A percentile compares a stretch with the other conserved stretches of the same genome.
These are phyloP conservation scores for Nebria ingens DNA, from an alignment of 1,140 invertebrate species.

Conservation along the genomic window DNA sequence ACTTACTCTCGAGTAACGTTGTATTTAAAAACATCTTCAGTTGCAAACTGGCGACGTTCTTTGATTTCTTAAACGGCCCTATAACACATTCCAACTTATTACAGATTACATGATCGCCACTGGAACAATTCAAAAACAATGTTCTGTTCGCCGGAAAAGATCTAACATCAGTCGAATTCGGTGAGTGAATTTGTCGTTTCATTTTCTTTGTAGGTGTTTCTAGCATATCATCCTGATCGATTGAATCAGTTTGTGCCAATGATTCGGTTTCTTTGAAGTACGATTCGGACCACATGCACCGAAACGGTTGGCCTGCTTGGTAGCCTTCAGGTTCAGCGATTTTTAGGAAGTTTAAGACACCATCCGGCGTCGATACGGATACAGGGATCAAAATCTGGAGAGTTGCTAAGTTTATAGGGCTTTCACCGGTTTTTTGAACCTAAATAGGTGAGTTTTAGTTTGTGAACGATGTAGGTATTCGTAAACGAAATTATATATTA, in stretches of 20 bases:
- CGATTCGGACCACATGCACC: slow-evolving; percentile 18
- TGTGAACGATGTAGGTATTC: too few species aligned
- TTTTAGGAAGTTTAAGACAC: slow-evolving; percentile 23
- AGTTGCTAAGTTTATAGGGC: slow-evolving; percentile 29
- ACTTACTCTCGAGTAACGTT: slow-evolving; percentile 22
- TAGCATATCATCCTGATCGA: too few species aligned
- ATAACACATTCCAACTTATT: slow-evolving; percentile 23
- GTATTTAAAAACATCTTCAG: slow-evolving; percentile 26
- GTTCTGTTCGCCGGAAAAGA: background rate
- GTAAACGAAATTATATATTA: too few species aligned
- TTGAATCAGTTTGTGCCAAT: too few species aligned
- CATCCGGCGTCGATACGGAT: slow-evolving; percentile 15
- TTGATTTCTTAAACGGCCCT: slow-evolving; percentile 21
- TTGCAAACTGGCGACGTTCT: slow-evolving; percentile 22
- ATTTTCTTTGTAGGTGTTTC: too few species aligned
- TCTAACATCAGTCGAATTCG: background rate
- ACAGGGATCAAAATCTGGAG: slow-evolving; percentile 29
- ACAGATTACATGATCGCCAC: slow-evolving; percentile 19
- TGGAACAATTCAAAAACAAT: background rate
- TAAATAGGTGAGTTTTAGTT: too few species aligned
- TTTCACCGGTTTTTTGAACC: slow-evolving; percentile 35
- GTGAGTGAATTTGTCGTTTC: too few species aligned
- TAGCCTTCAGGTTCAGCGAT: slow-evolving; percentile 25
- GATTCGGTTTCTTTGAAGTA: slow-evolving; percentile 17
- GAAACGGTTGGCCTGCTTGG: slow-evolving; percentile 25